These are phyloP conservation scores for Falco naumanni DNA, from an alignment of 2,797 vertebrate species.

Conservation along the genomic window DNA sequence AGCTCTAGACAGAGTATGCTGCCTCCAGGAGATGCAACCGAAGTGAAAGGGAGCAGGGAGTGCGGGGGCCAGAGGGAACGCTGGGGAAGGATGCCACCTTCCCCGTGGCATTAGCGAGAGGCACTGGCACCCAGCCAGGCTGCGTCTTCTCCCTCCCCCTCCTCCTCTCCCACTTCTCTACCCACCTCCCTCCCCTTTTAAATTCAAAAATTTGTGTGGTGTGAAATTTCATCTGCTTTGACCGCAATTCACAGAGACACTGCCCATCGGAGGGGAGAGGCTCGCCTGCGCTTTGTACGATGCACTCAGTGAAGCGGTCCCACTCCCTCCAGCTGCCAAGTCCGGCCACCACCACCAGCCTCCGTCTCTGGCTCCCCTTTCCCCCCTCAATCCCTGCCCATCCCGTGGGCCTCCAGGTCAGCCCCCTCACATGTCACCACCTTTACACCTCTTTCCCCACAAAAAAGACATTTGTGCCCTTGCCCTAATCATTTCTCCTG, in stretches of 20 bases:
- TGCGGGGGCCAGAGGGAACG: background rate
- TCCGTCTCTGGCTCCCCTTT: background rate
- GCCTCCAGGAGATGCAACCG: background rate
- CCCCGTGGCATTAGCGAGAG: conserved; percentile 29
- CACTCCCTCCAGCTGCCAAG: rapidly evolving
- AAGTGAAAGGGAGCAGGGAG: conserved; percentile 21
- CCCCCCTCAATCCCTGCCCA: background rate
- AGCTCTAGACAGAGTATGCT: background rate
- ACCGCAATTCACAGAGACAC: conserved; percentile 8
- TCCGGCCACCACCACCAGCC: background rate
- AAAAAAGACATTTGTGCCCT: background rate
- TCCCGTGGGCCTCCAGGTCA: background rate
- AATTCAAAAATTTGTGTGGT: conserved; percentile 51
- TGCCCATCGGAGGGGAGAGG: conserved; percentile 1
- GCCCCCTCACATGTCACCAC: background rate
- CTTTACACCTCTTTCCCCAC: background rate
- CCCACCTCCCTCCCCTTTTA: conserved; percentile 37
- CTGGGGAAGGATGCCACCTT: conserved; percentile 46
- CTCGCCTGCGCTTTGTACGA: background rate
- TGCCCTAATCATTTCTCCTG: background rate
- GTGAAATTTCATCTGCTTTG: conserved; percentile 45
- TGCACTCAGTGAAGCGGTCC: background rate
- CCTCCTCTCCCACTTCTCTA: conserved; percentile 6
- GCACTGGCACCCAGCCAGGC: background rate
- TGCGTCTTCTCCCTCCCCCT: conserved; percentile 20